phyloP scores from a whole-genome alignment of 2,113 vertebrate species.

The Empidonax traillii region DNA sequence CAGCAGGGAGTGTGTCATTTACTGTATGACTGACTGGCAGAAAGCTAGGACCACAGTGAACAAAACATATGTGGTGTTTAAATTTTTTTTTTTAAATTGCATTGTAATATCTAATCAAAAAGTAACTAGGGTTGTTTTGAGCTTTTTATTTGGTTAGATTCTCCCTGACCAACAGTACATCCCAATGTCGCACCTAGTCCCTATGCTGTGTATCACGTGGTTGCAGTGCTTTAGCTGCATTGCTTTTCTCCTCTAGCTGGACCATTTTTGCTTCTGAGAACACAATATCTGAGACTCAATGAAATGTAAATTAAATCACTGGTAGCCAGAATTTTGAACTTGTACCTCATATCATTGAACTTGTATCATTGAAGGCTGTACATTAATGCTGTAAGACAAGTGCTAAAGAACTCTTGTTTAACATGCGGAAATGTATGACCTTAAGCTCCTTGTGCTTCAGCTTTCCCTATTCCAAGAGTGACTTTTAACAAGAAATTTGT shows the following conservation, averaged over 20 bases:
- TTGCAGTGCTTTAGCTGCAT: neutral
- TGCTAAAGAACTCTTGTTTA: neutral
- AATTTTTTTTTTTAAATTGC: neutral
- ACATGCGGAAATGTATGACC: neutral
- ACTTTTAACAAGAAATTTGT: neutral
- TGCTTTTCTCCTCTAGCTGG: neutral
- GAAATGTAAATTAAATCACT: neutral
- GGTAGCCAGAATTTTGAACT: neutral
- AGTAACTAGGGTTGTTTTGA: neutral
- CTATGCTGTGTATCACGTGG: no score
- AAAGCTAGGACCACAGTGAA: neutral
- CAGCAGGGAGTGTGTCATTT: neutral
- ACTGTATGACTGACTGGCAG: neutral
- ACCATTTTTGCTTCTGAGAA: neutral
- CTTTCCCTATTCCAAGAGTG: neutral
- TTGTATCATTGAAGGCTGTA: neutral
- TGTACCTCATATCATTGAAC: neutral
- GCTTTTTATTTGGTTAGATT: neutral
- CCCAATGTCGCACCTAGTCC: accelerated
- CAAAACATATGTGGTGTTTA: neutral
- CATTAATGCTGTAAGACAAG: neutral
- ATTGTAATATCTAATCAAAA: neutral
- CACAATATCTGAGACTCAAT: neutral
- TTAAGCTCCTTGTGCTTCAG: neutral
- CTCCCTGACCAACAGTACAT: neutral